Evolutionary conservation across 2,888 invertebrate species (phyloP), one percentile per base, ranked within the genome.

Genomic region (Eupeodes luniger): DNA sequence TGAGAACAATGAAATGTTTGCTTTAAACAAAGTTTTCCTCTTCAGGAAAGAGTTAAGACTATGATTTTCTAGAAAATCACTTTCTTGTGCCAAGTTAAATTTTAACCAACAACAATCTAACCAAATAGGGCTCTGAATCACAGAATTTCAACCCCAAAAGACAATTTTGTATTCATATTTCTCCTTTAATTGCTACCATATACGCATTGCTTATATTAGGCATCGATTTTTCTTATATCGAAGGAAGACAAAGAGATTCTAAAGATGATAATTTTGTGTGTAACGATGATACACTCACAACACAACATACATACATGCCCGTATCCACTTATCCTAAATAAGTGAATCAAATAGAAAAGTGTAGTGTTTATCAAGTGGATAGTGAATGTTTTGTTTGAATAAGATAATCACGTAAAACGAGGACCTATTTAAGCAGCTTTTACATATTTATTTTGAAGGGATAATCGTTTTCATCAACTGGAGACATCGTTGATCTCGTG

Each of bases 181-280:
- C 19, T 55, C 19, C 5, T 27, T 64, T 40, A 4, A 19, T 10
- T 75, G 14, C 12, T 34, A 34, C n/a, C 40, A 19, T 51, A 67
- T 61, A 64, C 40, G 44, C 51, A 10, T 14, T 49, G 40, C 47
- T 62, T 64, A 57, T 67, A 62, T 57, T 62, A n/a, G 70, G 16
- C 62, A 77, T 82, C 70, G 77, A 82, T 77, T 72, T 78, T 82
- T 51, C 57, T 62, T 47, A 57, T n/a, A 57, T 69, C 66, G 12
- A 70, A 16, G 44, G 6, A 34, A 40, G 34, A 36, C n/a, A 44
- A 12, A 27, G 27, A 66, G 6, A 66, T 34, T 47, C 11, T 62
- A 34, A 51, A 49, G 19, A 78, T 69, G 61, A 69, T 14, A 78
- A 69, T 61, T 47, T 55, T 69, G 19, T 55, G 47, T 64, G 51